Percentiles rank a stretch among this genome's conserved stretches.
These are phyloP conservation scores for Hippocampus guttulatus DNA, from an alignment of 2,113 vertebrate genomes.

Conservation along the genomic window DNA sequence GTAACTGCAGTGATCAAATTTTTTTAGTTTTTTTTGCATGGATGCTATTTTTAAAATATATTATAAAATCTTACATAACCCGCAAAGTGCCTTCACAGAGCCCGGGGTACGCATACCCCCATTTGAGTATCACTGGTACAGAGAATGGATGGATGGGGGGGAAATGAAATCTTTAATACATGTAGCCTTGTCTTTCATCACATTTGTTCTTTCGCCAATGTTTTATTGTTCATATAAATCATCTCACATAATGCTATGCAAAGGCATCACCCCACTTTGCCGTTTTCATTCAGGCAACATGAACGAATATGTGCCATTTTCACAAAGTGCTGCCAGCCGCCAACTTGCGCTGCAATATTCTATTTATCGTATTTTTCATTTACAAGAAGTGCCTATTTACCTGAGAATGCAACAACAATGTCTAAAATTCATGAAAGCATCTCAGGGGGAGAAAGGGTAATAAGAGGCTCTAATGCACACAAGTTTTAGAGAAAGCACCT, in stretches of 20 bases:
- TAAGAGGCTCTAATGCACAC: constrained; percentile 39
- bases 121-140: no score
- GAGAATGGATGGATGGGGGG: background rate
- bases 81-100: no score
- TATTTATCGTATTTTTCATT: constrained; percentile 18
- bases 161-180: background rate
- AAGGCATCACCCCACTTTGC: constrained; percentile 30
- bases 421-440: constrained; percentile 22
- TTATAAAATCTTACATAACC: no score
- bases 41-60: no score
- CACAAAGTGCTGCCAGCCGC: constrained; percentile 13
- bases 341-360: constrained; percentile 5
- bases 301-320: constrained; percentile 14
- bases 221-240: constrained; percentile 22
- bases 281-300: constrained; percentile 31
- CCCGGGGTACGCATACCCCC: no score
- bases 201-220: constrained; percentile 3
- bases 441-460: constrained; percentile 22
- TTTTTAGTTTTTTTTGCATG: no score
- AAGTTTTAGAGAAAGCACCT: constrained; percentile 48
- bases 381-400: constrained; percentile 33
- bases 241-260: constrained; percentile 22
- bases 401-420: constrained; percentile 25
- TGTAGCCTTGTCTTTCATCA: background rate
- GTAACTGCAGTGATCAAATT: no score